Evolutionary conservation across 2,888 invertebrate genomes (phyloP).

Genomic region (Temnothorax ravouxi): DNA sequence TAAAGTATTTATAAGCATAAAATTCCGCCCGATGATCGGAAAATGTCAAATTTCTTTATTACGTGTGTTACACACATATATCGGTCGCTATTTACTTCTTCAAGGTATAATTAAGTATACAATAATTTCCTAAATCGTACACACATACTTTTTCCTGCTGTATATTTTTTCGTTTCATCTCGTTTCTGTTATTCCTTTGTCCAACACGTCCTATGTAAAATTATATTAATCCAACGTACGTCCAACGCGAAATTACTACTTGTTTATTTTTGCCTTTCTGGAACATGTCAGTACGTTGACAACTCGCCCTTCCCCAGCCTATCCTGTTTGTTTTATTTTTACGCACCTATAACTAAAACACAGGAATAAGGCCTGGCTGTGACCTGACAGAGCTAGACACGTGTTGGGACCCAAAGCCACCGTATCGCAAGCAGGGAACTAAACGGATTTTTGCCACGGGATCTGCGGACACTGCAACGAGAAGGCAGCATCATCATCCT

Average conservation of each 20-base stretch:
- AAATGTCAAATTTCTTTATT: slow-evolving; percentile 1
- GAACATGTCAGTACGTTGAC: slow-evolving; percentile 53
- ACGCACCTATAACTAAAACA: slow-evolving; percentile 85
- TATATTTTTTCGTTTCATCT: slow-evolving; percentile 62
- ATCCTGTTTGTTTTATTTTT: slow-evolving; percentile 84
- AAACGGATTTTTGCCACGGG: slow-evolving; percentile 82
- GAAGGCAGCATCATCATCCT: slow-evolving; percentile 85
- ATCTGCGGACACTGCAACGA: slow-evolving; percentile 75
- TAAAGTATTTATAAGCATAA: neutral
- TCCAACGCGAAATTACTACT: slow-evolving; percentile 59
- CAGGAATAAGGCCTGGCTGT: slow-evolving; percentile 93
- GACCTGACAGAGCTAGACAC: slow-evolving; percentile 93
- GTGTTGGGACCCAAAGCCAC: slow-evolving; percentile 87
- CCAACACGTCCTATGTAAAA: slow-evolving; percentile 32
- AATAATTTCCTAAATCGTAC: slow-evolving; percentile 36
- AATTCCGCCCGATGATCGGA: neutral
- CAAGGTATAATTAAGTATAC: slow-evolving; percentile 21
- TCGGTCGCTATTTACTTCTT: neutral
- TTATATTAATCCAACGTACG: slow-evolving; percentile 58
- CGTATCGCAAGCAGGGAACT: slow-evolving; percentile 82
- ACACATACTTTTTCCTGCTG: slow-evolving; percentile 28
- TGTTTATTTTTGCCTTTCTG: slow-evolving; percentile 69
- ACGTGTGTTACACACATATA: slow-evolving; percentile 3
- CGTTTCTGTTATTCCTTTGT: slow-evolving; percentile 60
- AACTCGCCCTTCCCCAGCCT: slow-evolving; percentile 63